Base-by-base conservation (phyloP, 2,888 invertebrate species). In the Mythimna impura region DNA sequence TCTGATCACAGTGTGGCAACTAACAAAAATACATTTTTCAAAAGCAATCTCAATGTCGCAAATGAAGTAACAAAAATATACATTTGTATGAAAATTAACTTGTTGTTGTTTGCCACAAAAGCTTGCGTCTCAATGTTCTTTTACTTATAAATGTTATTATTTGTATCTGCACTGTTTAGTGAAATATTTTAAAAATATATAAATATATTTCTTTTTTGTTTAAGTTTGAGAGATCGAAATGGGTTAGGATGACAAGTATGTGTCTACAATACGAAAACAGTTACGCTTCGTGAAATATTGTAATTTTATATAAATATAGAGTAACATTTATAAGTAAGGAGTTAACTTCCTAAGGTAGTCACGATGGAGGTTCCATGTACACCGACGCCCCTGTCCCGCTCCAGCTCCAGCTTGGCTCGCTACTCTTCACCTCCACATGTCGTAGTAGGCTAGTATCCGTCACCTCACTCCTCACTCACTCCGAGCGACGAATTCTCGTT, bases 101-200 rank as follows among this genome's bases (percentile, higher is more conserved):
- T 30, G 12, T 63, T 73, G 60, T 79, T 63, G 30, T 52, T 57
- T 17, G 71, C 68, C 82, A 81, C 70, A 61, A 40, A 67, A 69
- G 62, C 65, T 79, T 72, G 34, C 60, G 57, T 74, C 62, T 58
- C 58, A 66, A 66, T 30, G 61, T 74, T 78, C 76, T 73, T 78
- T 77, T 80, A 84, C 85, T 84, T 82, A 84, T 84, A 84, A 84
- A 84, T 82, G 80, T 78, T 84, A 81, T 84, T 66, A 79, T 74
- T 76, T 80, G 50, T 66, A 25, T 78, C 57, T 64, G 73, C 78
- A 73, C 75, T 43, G 43, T 69, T 78, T 64, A 50, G 20, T 66
- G 66, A 47, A 76, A 64, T 70, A 64, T 71, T 69, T 54, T 5
- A 40, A 68, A 62, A 60, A 60, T 47, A 72, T 50, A 47, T 50